Evolutionary conservation across 2,888 invertebrate species (phyloP).

Genomic region (Megastigmus dorsalis): DNA sequence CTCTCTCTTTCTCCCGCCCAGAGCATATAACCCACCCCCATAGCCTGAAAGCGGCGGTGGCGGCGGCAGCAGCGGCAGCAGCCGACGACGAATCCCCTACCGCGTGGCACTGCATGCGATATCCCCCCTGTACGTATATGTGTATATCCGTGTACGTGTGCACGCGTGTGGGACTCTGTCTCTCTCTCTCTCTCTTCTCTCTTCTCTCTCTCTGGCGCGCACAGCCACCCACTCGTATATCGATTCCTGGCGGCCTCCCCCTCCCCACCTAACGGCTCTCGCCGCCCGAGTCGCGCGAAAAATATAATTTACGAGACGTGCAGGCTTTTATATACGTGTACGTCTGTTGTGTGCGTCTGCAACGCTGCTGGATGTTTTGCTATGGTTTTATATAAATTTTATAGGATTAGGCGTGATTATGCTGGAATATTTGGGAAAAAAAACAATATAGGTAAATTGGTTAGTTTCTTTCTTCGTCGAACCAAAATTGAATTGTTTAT

Average conservation of each 20-base stretch:
- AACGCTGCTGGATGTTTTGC: neutral
- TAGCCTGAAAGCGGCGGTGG: too few species aligned
- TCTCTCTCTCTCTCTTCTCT: too few species aligned
- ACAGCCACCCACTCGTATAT: slow-evolving; percentile 61
- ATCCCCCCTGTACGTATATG: neutral
- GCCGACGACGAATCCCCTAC: slow-evolving; percentile 14
- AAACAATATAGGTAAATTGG: too few species aligned
- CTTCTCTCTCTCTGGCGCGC: too few species aligned
- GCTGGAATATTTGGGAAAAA: too few species aligned
- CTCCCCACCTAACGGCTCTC: slow-evolving; percentile 55
- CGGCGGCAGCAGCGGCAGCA: too few species aligned
- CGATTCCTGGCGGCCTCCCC: slow-evolving; percentile 64
- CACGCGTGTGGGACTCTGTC: neutral
- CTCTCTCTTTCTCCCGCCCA: slow-evolving; percentile 40
- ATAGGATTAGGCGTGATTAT: too few species aligned
- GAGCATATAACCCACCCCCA: neutral
- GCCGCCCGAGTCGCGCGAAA: slow-evolving; percentile 51
- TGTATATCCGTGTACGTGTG: slow-evolving; percentile 1
- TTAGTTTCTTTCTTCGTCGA: too few species aligned
- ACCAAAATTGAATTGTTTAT: too few species aligned
- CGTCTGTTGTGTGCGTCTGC: neutral
- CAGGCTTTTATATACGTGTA: neutral
- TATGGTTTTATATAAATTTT: too few species aligned
- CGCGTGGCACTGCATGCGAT: neutral
- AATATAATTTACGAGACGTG: slow-evolving; percentile 46